Percentiles rank a stretch among this genome's conserved stretches.
phyloP scores from a whole-genome alignment of 1,140 invertebrate genomes.

The Bombyx mori region DNA sequence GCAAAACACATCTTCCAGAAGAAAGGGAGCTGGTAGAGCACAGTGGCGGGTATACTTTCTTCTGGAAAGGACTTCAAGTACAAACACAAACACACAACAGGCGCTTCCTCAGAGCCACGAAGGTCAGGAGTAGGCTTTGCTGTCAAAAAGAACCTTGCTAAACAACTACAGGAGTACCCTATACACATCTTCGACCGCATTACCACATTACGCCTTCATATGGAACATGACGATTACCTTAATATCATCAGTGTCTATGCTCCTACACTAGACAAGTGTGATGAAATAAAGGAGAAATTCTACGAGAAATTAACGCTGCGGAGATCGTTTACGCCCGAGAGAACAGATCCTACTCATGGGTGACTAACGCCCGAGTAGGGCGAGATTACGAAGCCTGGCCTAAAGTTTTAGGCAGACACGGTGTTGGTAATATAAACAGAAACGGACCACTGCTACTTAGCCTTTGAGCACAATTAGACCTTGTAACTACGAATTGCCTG shows the following conservation, averaged over 20 bases:
- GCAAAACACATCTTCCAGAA: neutral
- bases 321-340: neutral
- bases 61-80: slow-evolving; percentile 1
- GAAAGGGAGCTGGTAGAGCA: neutral
- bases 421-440: neutral
- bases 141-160: slow-evolving; percentile 10
- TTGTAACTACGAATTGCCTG: neutral
- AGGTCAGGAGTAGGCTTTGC: slow-evolving; percentile 19
- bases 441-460: neutral
- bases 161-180: slow-evolving; percentile 10
- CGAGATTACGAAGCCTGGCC: neutral
- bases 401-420: too few relatives aligned
- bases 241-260: neutral
- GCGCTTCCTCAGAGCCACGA: slow-evolving; percentile 7
- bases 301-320: too few relatives aligned
- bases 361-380: too few relatives aligned
- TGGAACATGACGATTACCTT: neutral
- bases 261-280: neutral
- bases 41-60: neutral
- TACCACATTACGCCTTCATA: neutral
- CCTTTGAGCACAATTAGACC: neutral
- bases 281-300: too few relatives aligned
- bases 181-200: slow-evolving; percentile 14
- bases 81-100: too few relatives aligned
- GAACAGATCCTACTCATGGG: neutral